phyloP scores from a whole-genome alignment of 1,140 invertebrate genomes.

The Protaetia brevitarsis region DNA sequence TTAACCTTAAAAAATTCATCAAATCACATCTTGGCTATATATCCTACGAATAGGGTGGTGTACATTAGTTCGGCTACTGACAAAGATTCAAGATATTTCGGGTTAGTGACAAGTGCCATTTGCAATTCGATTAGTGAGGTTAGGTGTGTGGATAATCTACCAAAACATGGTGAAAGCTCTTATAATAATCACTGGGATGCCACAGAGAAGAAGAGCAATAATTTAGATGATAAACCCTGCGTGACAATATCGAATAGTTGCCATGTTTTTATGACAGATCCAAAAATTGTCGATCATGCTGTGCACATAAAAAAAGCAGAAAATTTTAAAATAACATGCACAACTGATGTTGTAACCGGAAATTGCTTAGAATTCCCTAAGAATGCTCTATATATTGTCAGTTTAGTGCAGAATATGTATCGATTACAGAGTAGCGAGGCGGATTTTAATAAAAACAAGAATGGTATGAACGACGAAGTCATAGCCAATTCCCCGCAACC shows the following conservation, averaged over 20 bases:
- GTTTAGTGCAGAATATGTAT: slow-evolving; percentile 65
- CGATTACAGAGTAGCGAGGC: slow-evolving; percentile 50
- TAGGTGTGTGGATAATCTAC: slow-evolving; percentile 29
- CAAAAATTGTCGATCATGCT: slow-evolving; percentile 76
- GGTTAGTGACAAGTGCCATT: slow-evolving; percentile 79
- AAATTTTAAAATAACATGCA: slow-evolving; percentile 76
- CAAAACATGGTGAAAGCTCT: slow-evolving; percentile 25
- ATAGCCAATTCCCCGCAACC: slow-evolving; percentile 76
- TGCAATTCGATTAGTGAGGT: slow-evolving; percentile 47
- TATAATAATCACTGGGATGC: slow-evolving; percentile 32
- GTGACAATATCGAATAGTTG: slow-evolving; percentile 79
- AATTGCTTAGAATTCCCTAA: slow-evolving; percentile 84
- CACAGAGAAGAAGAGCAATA: slow-evolving; percentile 30
- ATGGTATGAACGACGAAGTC: slow-evolving; percentile 29
- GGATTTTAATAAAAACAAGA: slow-evolving; percentile 27
- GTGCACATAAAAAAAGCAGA: slow-evolving; percentile 73
- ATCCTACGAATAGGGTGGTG: slow-evolving; percentile 79
- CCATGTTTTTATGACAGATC: slow-evolving; percentile 92
- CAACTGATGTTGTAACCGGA: slow-evolving; percentile 60
- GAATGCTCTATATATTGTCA: slow-evolving; percentile 82
- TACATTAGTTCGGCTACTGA: slow-evolving; percentile 88
- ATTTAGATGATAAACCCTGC: slow-evolving; percentile 47
- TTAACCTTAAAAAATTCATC: slow-evolving; percentile 72
- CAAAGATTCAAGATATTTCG: slow-evolving; percentile 88
- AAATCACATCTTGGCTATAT: slow-evolving; percentile 71